phyloP scores from a whole-genome alignment of 2,888 invertebrate genomes.

The Deroplatys truncata region DNA sequence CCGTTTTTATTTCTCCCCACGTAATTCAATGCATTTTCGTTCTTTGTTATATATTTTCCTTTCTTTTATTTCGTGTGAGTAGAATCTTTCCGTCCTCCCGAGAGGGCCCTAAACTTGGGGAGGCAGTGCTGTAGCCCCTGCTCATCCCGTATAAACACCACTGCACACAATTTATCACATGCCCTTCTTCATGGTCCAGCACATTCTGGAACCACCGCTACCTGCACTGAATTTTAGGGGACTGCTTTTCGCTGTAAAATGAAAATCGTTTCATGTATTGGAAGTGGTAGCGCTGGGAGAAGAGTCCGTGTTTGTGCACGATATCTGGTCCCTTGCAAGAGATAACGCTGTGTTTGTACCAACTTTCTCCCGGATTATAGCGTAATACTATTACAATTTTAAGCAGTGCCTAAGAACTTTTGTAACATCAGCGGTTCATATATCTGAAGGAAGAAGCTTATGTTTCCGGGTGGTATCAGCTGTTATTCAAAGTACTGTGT shows the following conservation, averaged over 20 bases:
- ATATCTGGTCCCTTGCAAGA: background rate
- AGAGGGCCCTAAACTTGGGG: background rate
- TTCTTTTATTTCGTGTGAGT: background rate
- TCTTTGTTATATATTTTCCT: background rate
- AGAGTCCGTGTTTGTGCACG: background rate
- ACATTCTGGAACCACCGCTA: background rate
- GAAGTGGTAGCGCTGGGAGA: background rate
- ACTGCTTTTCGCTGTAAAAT: background rate
- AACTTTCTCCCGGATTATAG: background rate
- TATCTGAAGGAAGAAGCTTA: background rate
- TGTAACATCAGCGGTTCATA: background rate
- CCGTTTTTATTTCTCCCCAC: slow-evolving; percentile 8
- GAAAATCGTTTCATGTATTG: background rate
- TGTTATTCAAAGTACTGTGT: no score
- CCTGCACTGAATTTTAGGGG: background rate
- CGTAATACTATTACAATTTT: background rate
- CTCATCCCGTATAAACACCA: background rate
- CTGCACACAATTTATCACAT: background rate
- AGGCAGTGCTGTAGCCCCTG: background rate
- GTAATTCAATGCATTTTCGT: slow-evolving; percentile 18
- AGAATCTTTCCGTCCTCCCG: background rate
- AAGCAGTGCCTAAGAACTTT: background rate
- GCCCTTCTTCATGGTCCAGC: background rate
- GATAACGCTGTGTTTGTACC: background rate
- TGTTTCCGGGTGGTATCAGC: no score